Conservation (phyloP, 2,888 invertebrate species). For the Chorisops tibialis region DNA sequence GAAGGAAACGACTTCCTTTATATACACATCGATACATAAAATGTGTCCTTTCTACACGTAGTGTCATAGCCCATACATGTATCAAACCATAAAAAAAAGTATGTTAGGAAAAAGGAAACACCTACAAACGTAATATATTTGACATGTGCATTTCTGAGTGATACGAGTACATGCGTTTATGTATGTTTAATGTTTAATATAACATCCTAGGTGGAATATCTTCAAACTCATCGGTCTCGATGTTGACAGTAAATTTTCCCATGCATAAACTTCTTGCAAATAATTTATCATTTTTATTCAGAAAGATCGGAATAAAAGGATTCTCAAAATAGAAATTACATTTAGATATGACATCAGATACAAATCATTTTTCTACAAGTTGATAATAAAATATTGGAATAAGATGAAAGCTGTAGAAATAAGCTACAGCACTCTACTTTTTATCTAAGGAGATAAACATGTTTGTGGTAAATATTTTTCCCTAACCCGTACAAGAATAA, state of each 20-base stretch:
- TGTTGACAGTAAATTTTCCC: constrained; percentile 21
- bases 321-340: constrained; percentile 23
- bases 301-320: constrained; percentile 10
- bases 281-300: constrained; percentile 15
- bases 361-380: constrained; percentile 25
- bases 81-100: no score
- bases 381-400: constrained; percentile 21
- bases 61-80: no score
- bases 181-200: constrained; percentile 4
- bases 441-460: no score
- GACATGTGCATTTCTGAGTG: constrained; percentile 23
- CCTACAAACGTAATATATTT: constrained; percentile 6
- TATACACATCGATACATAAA: constrained; percentile 4
- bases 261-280: not conserved
- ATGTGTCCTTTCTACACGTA: no score
- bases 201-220: constrained; percentile 13
- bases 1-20: constrained; percentile 23
- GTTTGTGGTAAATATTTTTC: no score
- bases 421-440: no score
- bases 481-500: no score
- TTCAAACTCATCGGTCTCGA: constrained; percentile 9
- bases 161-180: constrained; percentile 12
- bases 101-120: not conserved
- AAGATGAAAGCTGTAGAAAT: not conserved
- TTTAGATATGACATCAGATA: constrained; percentile 22